Conservation (phyloP, 2,888 invertebrate species). For the Polyommatus icarus region DNA sequence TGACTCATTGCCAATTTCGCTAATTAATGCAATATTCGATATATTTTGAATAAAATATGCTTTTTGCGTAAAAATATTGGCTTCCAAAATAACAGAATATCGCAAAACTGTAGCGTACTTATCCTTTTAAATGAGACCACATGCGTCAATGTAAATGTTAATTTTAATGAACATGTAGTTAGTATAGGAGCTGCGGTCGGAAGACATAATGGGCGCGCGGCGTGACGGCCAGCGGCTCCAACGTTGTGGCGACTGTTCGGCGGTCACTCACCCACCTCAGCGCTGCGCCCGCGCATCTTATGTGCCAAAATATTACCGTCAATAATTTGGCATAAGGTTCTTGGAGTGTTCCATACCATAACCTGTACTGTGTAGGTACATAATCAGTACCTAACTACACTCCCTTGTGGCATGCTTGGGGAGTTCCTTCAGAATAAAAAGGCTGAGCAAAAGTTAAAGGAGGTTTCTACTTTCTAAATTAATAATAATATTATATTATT, state of each 20-base stretch:
- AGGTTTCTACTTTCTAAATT: too few species aligned
- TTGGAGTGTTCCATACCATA: too few species aligned
- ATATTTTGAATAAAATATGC: background rate
- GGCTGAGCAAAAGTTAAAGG: too few species aligned
- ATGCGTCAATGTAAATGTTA: conserved; percentile 14
- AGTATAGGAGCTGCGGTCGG: conserved; percentile 35
- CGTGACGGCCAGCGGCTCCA: conserved; percentile 78
- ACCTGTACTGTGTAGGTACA: too few species aligned
- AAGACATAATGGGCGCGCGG: conserved; percentile 71
- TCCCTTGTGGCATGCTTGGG: too few species aligned
- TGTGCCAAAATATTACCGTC: conserved; percentile 32
- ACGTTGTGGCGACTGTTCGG: conserved; percentile 74
- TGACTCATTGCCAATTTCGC: background rate
- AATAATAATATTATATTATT: too few species aligned
- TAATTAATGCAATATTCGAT: background rate
- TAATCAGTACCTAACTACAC: too few species aligned
- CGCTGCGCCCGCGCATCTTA: conserved; percentile 51
- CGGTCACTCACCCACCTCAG: conserved; percentile 68
- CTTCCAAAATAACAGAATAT: background rate
- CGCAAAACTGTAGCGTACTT: background rate
- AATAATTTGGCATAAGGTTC: background rate
- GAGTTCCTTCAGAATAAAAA: too few species aligned
- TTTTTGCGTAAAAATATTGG: background rate
- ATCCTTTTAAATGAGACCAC: background rate
- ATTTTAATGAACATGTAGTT: conserved; percentile 34